A percentile compares a stretch with the other conserved stretches of the same genome.
Conservation (phyloP, 2,797 vertebrate genomes). For the Mormyrops attenuatus region DNA sequence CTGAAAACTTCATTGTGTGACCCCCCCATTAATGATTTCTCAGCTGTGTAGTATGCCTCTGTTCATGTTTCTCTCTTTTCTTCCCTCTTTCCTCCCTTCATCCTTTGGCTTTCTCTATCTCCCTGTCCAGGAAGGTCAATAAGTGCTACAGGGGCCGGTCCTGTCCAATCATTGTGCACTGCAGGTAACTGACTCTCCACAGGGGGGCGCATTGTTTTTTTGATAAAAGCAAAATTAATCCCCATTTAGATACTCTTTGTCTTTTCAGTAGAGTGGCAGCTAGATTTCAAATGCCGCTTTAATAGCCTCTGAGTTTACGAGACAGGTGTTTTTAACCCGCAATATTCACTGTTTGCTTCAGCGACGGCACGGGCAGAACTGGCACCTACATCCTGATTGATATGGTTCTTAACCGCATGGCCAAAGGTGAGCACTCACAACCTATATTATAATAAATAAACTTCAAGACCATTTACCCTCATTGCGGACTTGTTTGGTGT, state of each 20-base stretch:
- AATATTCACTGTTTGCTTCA: slow-evolving; percentile 44
- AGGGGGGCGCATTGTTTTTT: neutral
- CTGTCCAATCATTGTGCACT: slow-evolving; percentile 94
- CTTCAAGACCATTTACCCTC: neutral
- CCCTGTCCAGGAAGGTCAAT: slow-evolving; percentile 87
- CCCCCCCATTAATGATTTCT: neutral
- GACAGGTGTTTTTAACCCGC: neutral
- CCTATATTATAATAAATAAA: neutral
- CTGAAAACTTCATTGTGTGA: neutral
- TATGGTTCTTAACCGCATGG: slow-evolving; percentile 98
- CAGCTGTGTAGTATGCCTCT: slow-evolving; percentile 8
- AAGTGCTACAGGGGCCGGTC: slow-evolving; percentile 96
- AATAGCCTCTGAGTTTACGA: neutral
- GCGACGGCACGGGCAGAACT: slow-evolving; percentile 82
- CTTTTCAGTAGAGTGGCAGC: neutral
- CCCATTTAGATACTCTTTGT: neutral
- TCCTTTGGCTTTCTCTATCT: slow-evolving; percentile 17
- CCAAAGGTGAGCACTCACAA: slow-evolving; percentile 73
- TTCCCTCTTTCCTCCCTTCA: slow-evolving; percentile 15
- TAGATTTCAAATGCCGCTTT: neutral
- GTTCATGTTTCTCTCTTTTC: slow-evolving; percentile 2
- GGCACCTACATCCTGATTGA: slow-evolving; percentile 92
- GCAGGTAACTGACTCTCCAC: slow-evolving; percentile 72
- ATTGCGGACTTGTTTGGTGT: neutral
- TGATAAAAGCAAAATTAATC: neutral